Conservation (phyloP, 2,113 vertebrate species). For the Rhinichthys klamathensis region DNA sequence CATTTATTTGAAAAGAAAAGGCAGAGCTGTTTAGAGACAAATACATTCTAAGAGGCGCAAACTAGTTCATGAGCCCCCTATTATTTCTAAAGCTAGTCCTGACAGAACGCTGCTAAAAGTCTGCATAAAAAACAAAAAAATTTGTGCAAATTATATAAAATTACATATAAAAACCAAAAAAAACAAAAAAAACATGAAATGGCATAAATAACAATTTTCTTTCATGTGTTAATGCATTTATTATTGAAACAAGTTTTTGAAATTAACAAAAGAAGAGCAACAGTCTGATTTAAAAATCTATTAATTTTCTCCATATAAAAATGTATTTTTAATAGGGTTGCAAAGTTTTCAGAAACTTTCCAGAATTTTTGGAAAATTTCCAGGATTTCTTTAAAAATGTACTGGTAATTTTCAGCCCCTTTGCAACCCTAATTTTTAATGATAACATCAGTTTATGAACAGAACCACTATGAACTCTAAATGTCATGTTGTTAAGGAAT, state of each 20-base stretch:
- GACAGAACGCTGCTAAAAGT: not conserved
- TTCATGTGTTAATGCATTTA: not conserved
- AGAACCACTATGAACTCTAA: not conserved
- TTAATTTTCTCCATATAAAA: not conserved
- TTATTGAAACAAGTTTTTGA: not conserved
- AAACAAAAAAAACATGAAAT: not conserved
- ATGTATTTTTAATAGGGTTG: not conserved
- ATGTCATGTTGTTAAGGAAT: not conserved
- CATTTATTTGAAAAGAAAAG: constrained; percentile 7
- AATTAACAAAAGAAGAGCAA: not conserved
- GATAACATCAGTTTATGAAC: not conserved
- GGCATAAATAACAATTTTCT: not conserved
- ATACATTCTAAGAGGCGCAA: not conserved
- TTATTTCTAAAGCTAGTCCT: not conserved
- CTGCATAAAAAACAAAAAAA: not conserved
- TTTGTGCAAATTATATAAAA: constrained; percentile 7
- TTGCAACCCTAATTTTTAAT: not conserved
- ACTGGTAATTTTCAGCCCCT: no score
- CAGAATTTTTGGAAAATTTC: no score
- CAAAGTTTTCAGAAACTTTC: no score
- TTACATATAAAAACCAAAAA: not conserved
- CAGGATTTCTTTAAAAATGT: no score
- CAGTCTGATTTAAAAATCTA: not conserved
- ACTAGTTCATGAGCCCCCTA: not conserved
- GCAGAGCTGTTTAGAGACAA: constrained; percentile 15